Base-by-base conservation (phyloP, 2,797 vertebrate species). In the Perodicticus potto region DNA sequence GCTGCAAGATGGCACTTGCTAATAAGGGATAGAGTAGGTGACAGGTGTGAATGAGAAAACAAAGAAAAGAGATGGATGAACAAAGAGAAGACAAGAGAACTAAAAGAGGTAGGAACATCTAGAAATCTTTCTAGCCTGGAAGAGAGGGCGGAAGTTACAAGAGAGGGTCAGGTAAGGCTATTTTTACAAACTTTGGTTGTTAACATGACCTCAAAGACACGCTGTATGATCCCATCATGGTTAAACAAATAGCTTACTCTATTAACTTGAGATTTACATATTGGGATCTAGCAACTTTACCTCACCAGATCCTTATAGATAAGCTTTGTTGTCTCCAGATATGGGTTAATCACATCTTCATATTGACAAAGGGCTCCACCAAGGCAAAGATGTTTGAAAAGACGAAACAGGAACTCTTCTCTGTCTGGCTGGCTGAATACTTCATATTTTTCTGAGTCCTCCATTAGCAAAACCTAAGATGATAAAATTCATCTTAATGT, bases 311-410 rank as follows among this genome's bases (percentile, higher is more conserved):
- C 98, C 96, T 99, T 99, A 97, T 99, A 99, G 80, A 99, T 97
- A 83, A 98, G 97, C 95, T 98, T 99, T 76, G 99, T 98, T 49
- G 98, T 99, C 97, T 99, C 98, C 96, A 99, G 97, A 94, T 99
- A 99, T 0, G 98, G 98, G 19, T 86, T 97, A 88, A 99, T 27
- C n/a, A 89, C 87, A 97, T 99, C 99, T 98, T 99, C 99, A 97
- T 98, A 99, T 27, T 99, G 99, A 97, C 99, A 99, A 90, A 99
- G 96, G 37, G 97, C 17, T 98, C 99, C 99, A 94, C 99, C 99
- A 83, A 99, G 98, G 92, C 99, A 99, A 93, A 99, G 97, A 91
- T 99, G 99, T 96, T 99, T 99, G 97, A 99, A 99, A 96, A 99
- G 98, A 92, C 98, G 97, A 95, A 99, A 99, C 1, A 99, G 96